phyloP scores from a whole-genome alignment of 92 coral and sea anemone species.

The Epizoanthus stellaris region DNA sequence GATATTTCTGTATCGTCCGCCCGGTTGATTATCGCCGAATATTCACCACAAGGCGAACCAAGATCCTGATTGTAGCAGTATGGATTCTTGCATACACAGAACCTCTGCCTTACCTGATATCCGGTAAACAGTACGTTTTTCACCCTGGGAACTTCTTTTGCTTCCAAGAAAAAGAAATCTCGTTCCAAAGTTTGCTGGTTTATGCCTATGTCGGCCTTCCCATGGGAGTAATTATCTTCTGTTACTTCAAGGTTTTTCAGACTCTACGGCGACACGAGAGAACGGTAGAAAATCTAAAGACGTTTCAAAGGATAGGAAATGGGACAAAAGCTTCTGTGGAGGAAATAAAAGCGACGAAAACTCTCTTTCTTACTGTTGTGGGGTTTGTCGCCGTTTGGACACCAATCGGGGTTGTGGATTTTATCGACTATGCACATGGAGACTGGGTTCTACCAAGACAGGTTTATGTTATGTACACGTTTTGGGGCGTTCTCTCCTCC shows the following conservation, averaged over 20 bases:
- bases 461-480: constrained; percentile 81
- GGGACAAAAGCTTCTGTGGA: not conserved
- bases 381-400: constrained; percentile 59
- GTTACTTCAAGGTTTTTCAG: constrained; percentile 73
- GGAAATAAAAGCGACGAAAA: constrained; percentile 55
- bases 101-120: constrained; percentile 77
- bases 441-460: constrained; percentile 77
- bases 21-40: constrained; percentile 64
- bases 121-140: constrained; percentile 77
- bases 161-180: constrained; percentile 75
- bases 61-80: constrained; percentile 65
- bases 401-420: constrained; percentile 57
- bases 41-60: constrained; percentile 68
- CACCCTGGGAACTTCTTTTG: constrained; percentile 90
- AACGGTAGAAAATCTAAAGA: not conserved
- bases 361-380: constrained; percentile 54
- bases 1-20: constrained; percentile 82
- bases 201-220: constrained; percentile 72
- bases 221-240: constrained; percentile 58
- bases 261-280: constrained; percentile 63
- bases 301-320: too few relatives aligned
- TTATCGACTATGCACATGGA: constrained; percentile 76
- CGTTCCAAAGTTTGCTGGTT: constrained; percentile 76
- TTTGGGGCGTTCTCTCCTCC: constrained; percentile 74
- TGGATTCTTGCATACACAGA: constrained; percentile 72